Conservation (phyloP, 2,888 invertebrate species). For the Carcina quercana region DNA sequence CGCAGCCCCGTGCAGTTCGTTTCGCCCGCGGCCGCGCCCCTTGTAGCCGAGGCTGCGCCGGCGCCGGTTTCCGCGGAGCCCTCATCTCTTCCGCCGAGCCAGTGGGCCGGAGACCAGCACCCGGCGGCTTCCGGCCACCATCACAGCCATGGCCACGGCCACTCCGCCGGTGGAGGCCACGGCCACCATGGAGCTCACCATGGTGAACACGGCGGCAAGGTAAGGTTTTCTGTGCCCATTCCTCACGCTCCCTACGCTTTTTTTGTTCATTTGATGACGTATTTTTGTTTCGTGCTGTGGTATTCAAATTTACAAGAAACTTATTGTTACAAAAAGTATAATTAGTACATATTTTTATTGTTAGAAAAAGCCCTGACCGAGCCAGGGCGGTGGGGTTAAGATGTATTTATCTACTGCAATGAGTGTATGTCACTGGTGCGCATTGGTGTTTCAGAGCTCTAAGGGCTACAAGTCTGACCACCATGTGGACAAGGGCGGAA, state of each 20-base stretch:
- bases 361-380: no score
- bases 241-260: conserved; percentile 4
- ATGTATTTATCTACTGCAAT: no score
- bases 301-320: not conserved
- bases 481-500: conserved; percentile 73
- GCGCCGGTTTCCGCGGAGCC: conserved; percentile 26
- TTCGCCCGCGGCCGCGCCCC: conserved; percentile 4
- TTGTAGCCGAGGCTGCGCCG: conserved; percentile 11
- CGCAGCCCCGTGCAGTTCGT: conserved; percentile 24
- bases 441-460: conserved; percentile 57
- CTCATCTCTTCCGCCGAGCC: conserved; percentile 24
- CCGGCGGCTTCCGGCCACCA: conserved; percentile 38
- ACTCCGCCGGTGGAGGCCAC: conserved; percentile 69
- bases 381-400: no score
- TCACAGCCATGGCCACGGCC: conserved; percentile 39
- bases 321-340: not conserved
- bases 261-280: not conserved
- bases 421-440: no score
- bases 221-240: conserved; percentile 18
- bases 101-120: conserved; percentile 30
- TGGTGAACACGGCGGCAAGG: conserved; percentile 71
- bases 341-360: no score
- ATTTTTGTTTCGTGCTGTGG: not conserved
- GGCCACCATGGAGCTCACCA: conserved; percentile 68
- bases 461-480: conserved; percentile 76